Evolutionary conservation across 30 jellyfish, hydroid and myxozoan species (phyloP).

Genomic region (Haliclystus octoradiatus): DNA sequence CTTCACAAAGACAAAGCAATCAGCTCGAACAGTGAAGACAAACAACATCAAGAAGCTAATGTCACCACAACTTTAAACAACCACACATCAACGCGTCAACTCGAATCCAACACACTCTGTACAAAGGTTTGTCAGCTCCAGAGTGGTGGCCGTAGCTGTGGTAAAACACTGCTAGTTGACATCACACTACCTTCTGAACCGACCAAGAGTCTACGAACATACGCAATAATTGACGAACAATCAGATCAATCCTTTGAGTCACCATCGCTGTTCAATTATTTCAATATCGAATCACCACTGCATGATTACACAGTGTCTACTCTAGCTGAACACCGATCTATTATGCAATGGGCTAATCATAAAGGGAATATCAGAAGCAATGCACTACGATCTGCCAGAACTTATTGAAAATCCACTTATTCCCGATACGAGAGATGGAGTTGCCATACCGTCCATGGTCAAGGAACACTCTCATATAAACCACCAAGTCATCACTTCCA

Average conservation of each 20-base stretch:
- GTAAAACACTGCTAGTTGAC: not conserved
- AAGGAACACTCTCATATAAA: not conserved
- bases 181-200: not conserved
- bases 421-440: not conserved
- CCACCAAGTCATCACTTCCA: not conserved
- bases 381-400: not conserved
- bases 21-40: not conserved
- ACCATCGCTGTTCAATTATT: not conserved
- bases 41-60: not conserved
- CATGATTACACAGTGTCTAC: not conserved
- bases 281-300: not conserved
- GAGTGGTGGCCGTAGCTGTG: not conserved
- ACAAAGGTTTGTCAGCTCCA: not conserved
- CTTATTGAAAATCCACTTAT: no score
- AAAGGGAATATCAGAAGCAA: not conserved
- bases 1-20: not conserved
- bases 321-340: not conserved
- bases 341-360: not conserved
- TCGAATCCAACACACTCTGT: not conserved
- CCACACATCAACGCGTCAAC: not conserved
- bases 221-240: not conserved
- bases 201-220: not conserved
- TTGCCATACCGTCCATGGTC: not conserved
- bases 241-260: not conserved
- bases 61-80: not conserved